phyloP scores from a whole-genome alignment of 2,888 invertebrate genomes.

The Pyrrhosoma nymphula region DNA sequence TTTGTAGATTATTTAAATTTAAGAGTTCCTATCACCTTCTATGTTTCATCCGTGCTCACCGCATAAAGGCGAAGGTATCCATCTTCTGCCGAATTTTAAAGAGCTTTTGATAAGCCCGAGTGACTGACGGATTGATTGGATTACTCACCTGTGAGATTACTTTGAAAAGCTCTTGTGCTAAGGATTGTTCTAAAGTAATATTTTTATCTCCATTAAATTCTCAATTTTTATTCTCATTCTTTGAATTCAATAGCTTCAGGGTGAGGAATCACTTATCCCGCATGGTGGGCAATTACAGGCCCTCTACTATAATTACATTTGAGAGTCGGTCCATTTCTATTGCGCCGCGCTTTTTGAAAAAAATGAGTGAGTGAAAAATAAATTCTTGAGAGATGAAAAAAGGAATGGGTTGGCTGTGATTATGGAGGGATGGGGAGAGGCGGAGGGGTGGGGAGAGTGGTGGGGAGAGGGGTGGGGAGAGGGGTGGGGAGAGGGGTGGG shows the following conservation, averaged over 20 bases:
- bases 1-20: no score
- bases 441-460: not conserved
- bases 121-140: no score
- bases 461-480: not conserved
- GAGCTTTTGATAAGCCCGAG: no score
- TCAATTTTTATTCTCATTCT: not conserved
- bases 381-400: not conserved
- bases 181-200: no score
- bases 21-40: no score
- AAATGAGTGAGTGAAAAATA: not conserved
- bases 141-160: no score
- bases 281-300: not conserved
- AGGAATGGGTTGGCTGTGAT: not conserved
- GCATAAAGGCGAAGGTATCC: no score
- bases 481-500: not conserved
- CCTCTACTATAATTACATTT: not conserved
- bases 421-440: not conserved
- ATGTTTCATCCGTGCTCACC: no score
- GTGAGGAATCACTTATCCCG: not conserved
- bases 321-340: not conserved
- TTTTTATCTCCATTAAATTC: not conserved
- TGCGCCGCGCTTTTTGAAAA: not conserved
- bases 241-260: not conserved
- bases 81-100: no score
- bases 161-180: no score